Percentiles rank a stretch among this genome's conserved stretches.
phyloP scores from a whole-genome alignment of 2,797 vertebrate genomes.

The Sciaenops ocellatus region DNA sequence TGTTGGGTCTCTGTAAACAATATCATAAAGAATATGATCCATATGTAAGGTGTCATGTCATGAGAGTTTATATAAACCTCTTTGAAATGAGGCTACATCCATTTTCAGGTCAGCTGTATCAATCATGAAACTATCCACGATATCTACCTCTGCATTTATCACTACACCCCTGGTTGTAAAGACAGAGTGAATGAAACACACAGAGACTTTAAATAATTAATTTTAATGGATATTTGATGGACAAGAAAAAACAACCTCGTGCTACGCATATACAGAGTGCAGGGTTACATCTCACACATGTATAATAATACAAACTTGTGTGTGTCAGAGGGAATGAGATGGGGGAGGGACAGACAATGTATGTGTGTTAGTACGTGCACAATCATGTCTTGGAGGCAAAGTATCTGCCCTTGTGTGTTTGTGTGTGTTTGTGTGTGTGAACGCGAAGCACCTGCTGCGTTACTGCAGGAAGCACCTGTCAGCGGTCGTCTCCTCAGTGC shows the following conservation, averaged over 20 bases:
- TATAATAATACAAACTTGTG: conserved; percentile 17
- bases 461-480: conserved; percentile 86
- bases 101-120: too few species aligned
- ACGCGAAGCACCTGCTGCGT: conserved; percentile 77
- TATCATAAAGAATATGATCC: too few species aligned
- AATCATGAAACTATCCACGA: too few species aligned
- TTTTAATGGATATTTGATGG: not conserved
- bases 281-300: conserved; percentile 4
- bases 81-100: too few species aligned
- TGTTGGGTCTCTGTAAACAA: too few species aligned
- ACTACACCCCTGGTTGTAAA: not conserved
- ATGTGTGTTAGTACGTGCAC: conserved; percentile 41
- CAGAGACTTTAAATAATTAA: not conserved
- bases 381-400: conserved; percentile 38
- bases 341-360: conserved; percentile 2
- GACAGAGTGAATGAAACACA: not conserved
- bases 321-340: conserved; percentile 22
- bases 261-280: not conserved
- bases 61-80: too few species aligned
- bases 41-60: too few species aligned
- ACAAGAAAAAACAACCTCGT: not conserved
- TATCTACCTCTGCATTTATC: too few species aligned
- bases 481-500: conserved; percentile 68
- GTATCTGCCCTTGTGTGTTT: conserved; percentile 11
- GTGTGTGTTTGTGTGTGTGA: conserved; percentile 30